phyloP scores from a whole-genome alignment of 2,888 invertebrate species.

The Drosophila nr. perissopoda region DNA sequence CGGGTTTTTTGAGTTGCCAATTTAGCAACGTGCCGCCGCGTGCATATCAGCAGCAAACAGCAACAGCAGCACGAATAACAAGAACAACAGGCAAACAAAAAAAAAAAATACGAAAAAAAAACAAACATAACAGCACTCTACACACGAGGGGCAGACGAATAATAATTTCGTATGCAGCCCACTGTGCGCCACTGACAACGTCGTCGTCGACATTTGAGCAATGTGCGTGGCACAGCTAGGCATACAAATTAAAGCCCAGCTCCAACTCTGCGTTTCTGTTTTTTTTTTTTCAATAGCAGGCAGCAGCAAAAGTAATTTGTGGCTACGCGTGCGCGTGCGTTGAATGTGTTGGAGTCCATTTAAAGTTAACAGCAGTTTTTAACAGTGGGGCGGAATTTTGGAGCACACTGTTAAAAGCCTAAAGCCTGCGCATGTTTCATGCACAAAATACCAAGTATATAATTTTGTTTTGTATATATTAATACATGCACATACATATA shows the following conservation, averaged over 20 bases:
- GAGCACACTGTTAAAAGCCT: conserved; percentile 28
- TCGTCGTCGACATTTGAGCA: conserved; percentile 78
- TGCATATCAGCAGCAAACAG: conserved; percentile 3
- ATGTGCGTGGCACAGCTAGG: conserved; percentile 58
- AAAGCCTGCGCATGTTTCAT: conserved; percentile 27
- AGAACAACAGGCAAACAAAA: conserved; percentile 51
- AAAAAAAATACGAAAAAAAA: conserved; percentile 71
- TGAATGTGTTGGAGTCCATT: conserved; percentile 49
- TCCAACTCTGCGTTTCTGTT: conserved; percentile 16
- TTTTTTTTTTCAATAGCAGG: conserved; percentile 51
- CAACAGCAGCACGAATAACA: conserved; percentile 4
- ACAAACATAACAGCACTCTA: conserved; percentile 76
- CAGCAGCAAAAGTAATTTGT: conserved; percentile 70
- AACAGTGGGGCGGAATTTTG: conserved; percentile 21
- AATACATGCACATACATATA: background rate
- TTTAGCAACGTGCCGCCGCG: conserved; percentile 50
- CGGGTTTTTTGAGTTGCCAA: conserved; percentile 53
- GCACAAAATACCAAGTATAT: conserved; percentile 17
- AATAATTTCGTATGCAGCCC: conserved; percentile 71
- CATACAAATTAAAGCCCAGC: conserved; percentile 69
- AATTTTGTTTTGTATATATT: conserved; percentile 8
- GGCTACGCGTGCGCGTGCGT: conserved; percentile 78
- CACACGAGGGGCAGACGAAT: conserved; percentile 20
- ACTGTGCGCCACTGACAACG: conserved; percentile 72
- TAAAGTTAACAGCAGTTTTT: conserved; percentile 47